A percentile compares a stretch with the other conserved stretches of the same genome.
These are phyloP conservation scores for Yponomeuta sedellus DNA, from an alignment of 2,888 invertebrate species.

Conservation along the genomic window DNA sequence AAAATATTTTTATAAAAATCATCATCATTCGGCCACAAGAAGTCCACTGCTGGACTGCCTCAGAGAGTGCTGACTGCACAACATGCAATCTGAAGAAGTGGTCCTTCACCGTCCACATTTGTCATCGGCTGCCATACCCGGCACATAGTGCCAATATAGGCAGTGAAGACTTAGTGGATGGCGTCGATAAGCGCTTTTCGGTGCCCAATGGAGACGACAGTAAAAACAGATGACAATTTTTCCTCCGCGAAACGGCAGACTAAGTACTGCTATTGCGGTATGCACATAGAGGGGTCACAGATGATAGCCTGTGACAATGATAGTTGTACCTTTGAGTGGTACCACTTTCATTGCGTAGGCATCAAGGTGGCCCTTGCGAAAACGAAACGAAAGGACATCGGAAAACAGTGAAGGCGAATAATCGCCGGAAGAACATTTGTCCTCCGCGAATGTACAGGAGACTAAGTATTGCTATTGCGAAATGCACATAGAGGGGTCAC, in stretches of 20 bases:
- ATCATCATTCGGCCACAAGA: too few relatives aligned
- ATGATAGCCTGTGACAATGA: conserved; percentile 59
- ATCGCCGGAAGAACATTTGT: too few relatives aligned
- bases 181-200: neutral
- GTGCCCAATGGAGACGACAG: neutral
- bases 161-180: neutral
- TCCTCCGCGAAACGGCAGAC: conserved; percentile 25
- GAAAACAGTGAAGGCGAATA: too few relatives aligned
- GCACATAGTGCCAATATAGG: neutral
- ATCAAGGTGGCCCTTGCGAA: conserved; percentile 38
- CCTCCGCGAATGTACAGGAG: too few relatives aligned
- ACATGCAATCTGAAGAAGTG: conserved; percentile 44
- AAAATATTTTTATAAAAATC: too few relatives aligned
- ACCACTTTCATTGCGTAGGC: conserved; percentile 52
- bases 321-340: conserved; percentile 46
- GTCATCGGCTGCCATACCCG: conserved; percentile 42
- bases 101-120: conserved; percentile 47
- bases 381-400: too few relatives aligned
- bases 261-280: conserved; percentile 47
- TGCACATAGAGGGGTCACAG: conserved; percentile 33
- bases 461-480: too few relatives aligned
- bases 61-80: conserved; percentile 45
- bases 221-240: too few relatives aligned
- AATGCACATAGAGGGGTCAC: too few relatives aligned
- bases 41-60: too few relatives aligned